These are phyloP conservation scores for Paratrypauchen microcephalus DNA, from an alignment of 2,797 vertebrate genomes.

Conservation along the genomic window DNA sequence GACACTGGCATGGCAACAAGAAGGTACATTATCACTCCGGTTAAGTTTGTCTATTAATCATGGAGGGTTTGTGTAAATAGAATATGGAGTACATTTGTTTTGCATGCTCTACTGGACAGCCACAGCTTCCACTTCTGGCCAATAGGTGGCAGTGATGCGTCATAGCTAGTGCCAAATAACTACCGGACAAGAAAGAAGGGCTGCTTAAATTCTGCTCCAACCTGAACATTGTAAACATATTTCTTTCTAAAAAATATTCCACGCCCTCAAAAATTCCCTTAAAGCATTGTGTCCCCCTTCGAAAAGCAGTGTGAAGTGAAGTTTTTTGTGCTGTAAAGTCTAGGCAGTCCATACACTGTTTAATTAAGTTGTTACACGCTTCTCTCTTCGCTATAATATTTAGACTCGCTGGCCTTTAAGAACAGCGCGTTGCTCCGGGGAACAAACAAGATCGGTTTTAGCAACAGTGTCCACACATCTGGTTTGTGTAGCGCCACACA, in stretches of 20 bases:
- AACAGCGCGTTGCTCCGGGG: slow-evolving; percentile 10
- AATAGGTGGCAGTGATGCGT: slow-evolving; percentile 2
- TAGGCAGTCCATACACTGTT: slow-evolving; percentile 9
- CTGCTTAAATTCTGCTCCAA: slow-evolving; percentile 7
- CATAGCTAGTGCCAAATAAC: background rate
- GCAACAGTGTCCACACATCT: slow-evolving; percentile 24
- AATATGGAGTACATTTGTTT: background rate
- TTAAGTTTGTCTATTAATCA: no score
- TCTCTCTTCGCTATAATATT: slow-evolving; percentile 18
- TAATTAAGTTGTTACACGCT: slow-evolving; percentile 47
- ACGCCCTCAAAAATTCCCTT: slow-evolving; percentile 1
- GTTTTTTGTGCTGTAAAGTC: slow-evolving; percentile 4
- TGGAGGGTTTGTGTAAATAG: background rate
- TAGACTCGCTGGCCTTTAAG: slow-evolving; percentile 18
- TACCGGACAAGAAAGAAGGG: background rate
- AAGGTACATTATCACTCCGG: background rate
- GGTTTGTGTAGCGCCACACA: slow-evolving; percentile 2
- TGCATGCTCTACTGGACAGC: background rate
- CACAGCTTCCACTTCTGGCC: background rate
- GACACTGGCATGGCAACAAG: background rate
- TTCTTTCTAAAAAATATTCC: slow-evolving; percentile 5
- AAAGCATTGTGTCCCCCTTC: background rate
- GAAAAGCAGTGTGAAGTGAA: slow-evolving; percentile 2
- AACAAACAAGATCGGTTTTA: slow-evolving; percentile 25
- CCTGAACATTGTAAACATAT: slow-evolving; percentile 52